Conservation (phyloP, 53 echinoderm and acorn worm species). For the Pentamera pediparva region DNA sequence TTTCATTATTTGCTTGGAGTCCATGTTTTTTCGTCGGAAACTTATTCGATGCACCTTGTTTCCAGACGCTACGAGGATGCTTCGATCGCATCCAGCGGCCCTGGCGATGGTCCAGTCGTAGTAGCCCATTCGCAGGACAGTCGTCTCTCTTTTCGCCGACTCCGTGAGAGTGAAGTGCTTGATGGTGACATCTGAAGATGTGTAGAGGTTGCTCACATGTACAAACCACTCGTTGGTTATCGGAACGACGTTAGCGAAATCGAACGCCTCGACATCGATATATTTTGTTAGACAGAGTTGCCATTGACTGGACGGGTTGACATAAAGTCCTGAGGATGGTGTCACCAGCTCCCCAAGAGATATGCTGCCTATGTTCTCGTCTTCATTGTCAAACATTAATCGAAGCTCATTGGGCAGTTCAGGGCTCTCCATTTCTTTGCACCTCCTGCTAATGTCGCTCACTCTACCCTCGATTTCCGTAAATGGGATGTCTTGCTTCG, state of each 20-base stretch:
- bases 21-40: constrained; percentile 3
- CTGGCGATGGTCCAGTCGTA: constrained; percentile 3
- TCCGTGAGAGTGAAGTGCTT: constrained; percentile 1
- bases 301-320: neutral
- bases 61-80: constrained; percentile 6
- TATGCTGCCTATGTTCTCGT: neutral
- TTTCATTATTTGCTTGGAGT: neutral
- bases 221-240: constrained; percentile 13
- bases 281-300: neutral
- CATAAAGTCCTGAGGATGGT: neutral
- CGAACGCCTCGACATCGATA: neutral
- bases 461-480: neutral
- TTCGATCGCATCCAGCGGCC: neutral
- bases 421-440: neutral
- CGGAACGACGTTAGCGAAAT: constrained; percentile 2
- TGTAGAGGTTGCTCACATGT: constrained; percentile 2
- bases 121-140: neutral
- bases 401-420: neutral
- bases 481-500: neutral
- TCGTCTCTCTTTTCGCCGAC: neutral
- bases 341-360: neutral
- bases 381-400: too few relatives aligned
- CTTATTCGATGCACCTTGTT: constrained; percentile 4
- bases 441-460: neutral
- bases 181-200: neutral